Conservation (phyloP, 2,888 invertebrate genomes). For the Argyra leucocephala region DNA sequence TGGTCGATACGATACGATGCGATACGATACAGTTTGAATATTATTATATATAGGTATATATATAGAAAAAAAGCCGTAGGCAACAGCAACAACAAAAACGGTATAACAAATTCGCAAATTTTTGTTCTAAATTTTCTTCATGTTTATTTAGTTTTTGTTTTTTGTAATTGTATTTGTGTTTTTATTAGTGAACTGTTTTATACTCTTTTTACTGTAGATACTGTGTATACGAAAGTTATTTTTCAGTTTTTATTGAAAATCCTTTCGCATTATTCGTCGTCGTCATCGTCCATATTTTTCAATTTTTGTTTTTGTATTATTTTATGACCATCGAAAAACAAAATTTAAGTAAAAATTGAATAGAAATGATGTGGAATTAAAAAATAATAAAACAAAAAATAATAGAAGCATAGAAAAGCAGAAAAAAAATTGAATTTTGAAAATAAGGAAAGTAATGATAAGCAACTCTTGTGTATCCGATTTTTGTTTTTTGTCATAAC, state of each 20-base stretch:
- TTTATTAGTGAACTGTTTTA: no score
- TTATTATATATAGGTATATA: no score
- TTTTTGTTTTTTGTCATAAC: neutral
- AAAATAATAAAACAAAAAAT: neutral
- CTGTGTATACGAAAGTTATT: no score
- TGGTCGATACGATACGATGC: no score
- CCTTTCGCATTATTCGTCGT: neutral
- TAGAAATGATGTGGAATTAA: neutral
- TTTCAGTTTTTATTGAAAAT: neutral
- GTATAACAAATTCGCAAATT: neutral
- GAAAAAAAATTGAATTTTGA: neutral
- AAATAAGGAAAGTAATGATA: neutral
- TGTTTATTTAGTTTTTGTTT: neutral
- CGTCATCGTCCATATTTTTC: neutral
- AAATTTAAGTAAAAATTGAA: neutral
- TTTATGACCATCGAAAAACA: neutral
- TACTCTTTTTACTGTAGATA: no score
- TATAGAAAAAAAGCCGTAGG: neutral
- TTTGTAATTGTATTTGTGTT: neutral
- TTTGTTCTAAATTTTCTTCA: neutral
- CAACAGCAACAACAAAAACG: neutral
- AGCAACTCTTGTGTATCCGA: neutral
- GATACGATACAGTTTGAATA: no score
- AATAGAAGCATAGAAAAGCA: no score
- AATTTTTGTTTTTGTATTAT: neutral